Evolutionary conservation across 2,113 vertebrate genomes (phyloP).

Genomic region (Pelodiscus sinensis): DNA sequence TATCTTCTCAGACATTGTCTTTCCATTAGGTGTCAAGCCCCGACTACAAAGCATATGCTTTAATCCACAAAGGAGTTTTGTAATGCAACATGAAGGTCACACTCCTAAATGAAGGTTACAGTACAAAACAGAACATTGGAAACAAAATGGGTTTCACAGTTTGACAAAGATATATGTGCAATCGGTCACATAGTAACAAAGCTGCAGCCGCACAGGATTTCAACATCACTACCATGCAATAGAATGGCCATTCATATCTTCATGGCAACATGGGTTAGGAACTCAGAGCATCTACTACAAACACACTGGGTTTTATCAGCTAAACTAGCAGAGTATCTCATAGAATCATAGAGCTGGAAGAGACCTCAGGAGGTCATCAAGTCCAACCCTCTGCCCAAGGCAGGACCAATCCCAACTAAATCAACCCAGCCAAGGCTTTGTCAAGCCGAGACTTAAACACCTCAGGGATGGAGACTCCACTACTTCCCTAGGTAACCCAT

Average conservation of each 20-base stretch:
- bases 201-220: not conserved
- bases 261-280: not conserved
- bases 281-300: not conserved
- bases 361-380: no score
- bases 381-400: no score
- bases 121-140: fast-evolving
- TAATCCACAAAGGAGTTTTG: conserved; percentile 21
- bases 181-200: not conserved
- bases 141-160: not conserved
- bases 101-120: not conserved
- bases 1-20: not conserved
- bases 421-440: no score
- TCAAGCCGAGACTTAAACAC: no score
- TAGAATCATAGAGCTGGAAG: no score
- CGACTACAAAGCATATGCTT: not conserved
- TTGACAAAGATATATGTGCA: not conserved
- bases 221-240: not conserved
- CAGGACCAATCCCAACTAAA: no score
- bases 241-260: not conserved
- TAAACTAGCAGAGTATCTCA: no score
- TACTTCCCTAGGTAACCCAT: no score
- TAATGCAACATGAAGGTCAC: not conserved
- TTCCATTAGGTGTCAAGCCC: not conserved
- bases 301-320: not conserved
- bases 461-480: no score